A percentile compares a stretch with the other conserved stretches of the same genome.
These are phyloP conservation scores for Prosopocoilus inquinatus DNA, from an alignment of 2,888 invertebrate species.

Conservation along the genomic window DNA sequence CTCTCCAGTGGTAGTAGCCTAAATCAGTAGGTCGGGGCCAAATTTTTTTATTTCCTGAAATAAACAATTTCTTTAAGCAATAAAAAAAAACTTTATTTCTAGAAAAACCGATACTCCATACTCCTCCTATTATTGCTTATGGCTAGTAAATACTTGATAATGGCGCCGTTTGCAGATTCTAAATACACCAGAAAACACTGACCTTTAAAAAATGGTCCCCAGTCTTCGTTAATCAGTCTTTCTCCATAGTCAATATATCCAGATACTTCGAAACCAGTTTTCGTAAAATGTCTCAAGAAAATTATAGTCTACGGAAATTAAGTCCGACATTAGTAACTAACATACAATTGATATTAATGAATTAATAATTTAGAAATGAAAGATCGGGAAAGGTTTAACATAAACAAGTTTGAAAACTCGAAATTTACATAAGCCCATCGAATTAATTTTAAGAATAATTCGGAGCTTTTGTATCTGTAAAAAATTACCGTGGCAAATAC, in stretches of 20 bases:
- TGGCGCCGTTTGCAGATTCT: no score
- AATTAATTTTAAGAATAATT: no score
- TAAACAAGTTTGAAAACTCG: no score
- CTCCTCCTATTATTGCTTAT: no score
- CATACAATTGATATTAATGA: no score
- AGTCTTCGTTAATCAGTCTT: constrained; percentile 69
- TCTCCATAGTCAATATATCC: constrained; percentile 82
- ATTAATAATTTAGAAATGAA: no score
- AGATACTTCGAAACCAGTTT: constrained; percentile 74
- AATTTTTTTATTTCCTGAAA: constrained; percentile 53
- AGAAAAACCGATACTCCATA: no score
- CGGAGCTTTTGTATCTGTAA: no score
- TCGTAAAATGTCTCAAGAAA: constrained; percentile 68
- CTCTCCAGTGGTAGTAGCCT: constrained; percentile 76
- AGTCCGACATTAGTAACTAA: no score
- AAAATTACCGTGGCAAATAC: no score
- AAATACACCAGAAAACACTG: constrained; percentile 33
- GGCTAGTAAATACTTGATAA: background rate
- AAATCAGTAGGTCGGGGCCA: constrained; percentile 70
- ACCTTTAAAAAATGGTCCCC: constrained; percentile 70
- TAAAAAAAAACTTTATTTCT: background rate
- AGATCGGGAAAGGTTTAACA: no score
- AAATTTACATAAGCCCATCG: no score
- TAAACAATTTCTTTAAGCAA: background rate
- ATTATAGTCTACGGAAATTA: constrained; percentile 65